These are phyloP conservation scores for Dysmachus trigonus DNA, from an alignment of 2,888 invertebrate genomes.

Conservation along the genomic window DNA sequence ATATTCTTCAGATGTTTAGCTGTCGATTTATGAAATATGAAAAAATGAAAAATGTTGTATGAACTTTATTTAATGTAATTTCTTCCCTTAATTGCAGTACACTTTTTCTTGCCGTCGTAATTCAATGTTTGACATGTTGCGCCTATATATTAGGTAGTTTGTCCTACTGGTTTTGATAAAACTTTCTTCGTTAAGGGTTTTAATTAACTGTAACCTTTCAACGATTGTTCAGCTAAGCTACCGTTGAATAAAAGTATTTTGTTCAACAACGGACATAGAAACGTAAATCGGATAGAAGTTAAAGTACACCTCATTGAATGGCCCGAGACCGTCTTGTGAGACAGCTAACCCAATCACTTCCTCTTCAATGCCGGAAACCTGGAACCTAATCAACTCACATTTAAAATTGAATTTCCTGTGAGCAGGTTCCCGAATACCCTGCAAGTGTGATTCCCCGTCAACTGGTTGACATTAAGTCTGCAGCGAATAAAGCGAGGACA, in stretches of 20 bases:
- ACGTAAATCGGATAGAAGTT: not conserved
- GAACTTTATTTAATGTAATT: too few species aligned
- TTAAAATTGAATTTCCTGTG: not conserved
- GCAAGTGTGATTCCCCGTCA: not conserved
- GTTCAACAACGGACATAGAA: not conserved
- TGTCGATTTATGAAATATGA: too few species aligned
- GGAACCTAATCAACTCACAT: not conserved
- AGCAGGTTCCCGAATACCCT: not conserved
- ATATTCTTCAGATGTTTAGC: too few species aligned
- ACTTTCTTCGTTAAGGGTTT: not conserved
- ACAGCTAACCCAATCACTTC: not conserved
- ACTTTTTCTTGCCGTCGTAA: too few species aligned
- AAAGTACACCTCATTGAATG: not conserved
- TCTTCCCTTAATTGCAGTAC: too few species aligned
- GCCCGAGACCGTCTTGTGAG: not conserved
- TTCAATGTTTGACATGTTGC: too few species aligned
- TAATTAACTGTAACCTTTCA: not conserved
- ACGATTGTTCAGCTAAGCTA: not conserved
- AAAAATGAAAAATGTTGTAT: too few species aligned
- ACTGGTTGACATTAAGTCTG: not conserved
- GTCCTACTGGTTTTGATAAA: not conserved
- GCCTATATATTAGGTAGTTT: too few species aligned
- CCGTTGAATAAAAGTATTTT: not conserved
- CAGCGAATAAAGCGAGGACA: conserved; percentile 6
- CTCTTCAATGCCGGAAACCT: not conserved